Conservation (phyloP, 2,113 vertebrate species). For the Amia ocellicauda region DNA sequence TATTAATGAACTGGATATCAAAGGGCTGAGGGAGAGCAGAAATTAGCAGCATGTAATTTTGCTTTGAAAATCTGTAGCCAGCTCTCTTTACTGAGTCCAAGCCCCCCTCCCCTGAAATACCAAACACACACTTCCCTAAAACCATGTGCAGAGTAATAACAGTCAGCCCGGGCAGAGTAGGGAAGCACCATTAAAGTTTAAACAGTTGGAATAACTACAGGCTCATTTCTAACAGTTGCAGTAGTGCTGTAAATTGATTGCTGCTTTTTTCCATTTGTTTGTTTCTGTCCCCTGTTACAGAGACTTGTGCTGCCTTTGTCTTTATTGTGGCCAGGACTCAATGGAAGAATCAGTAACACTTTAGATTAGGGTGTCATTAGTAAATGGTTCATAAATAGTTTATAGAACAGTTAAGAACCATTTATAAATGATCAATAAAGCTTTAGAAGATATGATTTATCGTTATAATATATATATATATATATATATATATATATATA, state of each 20-base stretch:
- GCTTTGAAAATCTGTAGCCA: constrained; percentile 14
- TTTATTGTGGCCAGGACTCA: neutral
- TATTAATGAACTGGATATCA: constrained; percentile 46
- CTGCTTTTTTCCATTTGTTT: neutral
- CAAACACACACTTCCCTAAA: neutral
- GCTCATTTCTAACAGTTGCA: constrained; percentile 38
- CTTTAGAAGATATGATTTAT: too few relatives aligned
- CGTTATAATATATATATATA: too few relatives aligned
- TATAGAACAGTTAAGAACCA: too few relatives aligned
- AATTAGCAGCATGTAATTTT: constrained; percentile 42
- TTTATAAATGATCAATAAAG: too few relatives aligned
- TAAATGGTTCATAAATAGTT: too few relatives aligned
- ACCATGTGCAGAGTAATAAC: constrained; percentile 15
- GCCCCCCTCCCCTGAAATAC: neutral
- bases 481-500: neutral
- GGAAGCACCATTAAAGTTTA: constrained; percentile 45
- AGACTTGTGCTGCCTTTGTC: neutral
- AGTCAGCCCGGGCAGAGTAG: constrained; percentile 20
- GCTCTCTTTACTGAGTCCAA: constrained; percentile 10
- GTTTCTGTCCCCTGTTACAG: neutral
- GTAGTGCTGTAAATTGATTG: constrained; percentile 22
- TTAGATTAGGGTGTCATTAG: too few relatives aligned
- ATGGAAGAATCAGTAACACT: too few relatives aligned
- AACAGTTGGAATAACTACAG: constrained; percentile 43
- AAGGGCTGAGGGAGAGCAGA: constrained; percentile 28